Evolutionary conservation across 1,140 invertebrate genomes (phyloP).

Genomic region (Pachypsylla venusta): DNA sequence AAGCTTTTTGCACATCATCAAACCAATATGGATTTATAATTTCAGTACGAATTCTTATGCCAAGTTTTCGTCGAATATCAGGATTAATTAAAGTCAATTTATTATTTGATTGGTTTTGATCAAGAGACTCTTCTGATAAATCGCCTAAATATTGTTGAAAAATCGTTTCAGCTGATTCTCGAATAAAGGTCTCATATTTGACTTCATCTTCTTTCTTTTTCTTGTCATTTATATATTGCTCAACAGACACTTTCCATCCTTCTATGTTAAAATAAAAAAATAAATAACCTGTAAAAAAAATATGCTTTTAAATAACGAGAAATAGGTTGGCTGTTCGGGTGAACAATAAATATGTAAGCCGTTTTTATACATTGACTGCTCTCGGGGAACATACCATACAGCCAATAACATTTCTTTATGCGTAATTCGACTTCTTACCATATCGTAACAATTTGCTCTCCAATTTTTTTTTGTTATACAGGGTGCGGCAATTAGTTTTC

Average conservation of each 20-base stretch:
- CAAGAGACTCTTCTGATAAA: conserved; percentile 40
- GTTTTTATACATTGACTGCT: too few species aligned
- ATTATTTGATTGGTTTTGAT: conserved; percentile 35
- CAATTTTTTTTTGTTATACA: too few species aligned
- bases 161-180: conserved; percentile 60
- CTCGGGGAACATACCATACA: too few species aligned
- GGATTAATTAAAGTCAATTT: background rate
- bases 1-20: conserved; percentile 60
- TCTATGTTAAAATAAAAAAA: conserved; percentile 73
- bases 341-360: too few species aligned
- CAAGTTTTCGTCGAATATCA: conserved; percentile 1
- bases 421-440: too few species aligned
- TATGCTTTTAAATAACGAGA: too few species aligned
- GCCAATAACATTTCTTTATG: too few species aligned
- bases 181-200: conserved; percentile 33
- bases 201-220: conserved; percentile 6
- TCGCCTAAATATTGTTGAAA: conserved; percentile 53
- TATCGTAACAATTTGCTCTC: too few species aligned
- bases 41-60: conserved; percentile 45
- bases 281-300: conserved; percentile 38
- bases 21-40: conserved; percentile 58
- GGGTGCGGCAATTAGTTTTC: too few species aligned
- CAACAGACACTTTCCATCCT: conserved; percentile 27
- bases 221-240: background rate
- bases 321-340: too few species aligned